Conservation (phyloP, 2,888 invertebrate species). For the Augiades crinisus region DNA sequence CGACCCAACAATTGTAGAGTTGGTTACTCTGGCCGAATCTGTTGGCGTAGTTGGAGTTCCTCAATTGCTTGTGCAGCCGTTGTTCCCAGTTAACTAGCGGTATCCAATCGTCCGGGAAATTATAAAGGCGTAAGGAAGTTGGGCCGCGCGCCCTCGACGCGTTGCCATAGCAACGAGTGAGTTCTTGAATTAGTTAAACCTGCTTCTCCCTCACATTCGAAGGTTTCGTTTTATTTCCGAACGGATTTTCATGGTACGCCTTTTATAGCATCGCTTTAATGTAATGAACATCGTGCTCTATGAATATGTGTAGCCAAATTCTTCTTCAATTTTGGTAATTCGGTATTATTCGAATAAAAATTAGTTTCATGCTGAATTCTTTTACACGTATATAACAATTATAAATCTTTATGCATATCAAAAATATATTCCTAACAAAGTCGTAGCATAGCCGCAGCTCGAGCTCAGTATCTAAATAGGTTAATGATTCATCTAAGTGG, state of each 20-base stretch:
- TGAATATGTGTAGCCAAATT: not conserved
- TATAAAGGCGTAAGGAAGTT: slow-evolving; percentile 54
- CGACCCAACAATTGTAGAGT: slow-evolving; percentile 21
- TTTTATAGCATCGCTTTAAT: not conserved
- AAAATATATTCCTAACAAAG: not conserved
- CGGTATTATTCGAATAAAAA: too few species aligned
- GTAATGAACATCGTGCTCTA: not conserved
- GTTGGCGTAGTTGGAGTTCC: slow-evolving; percentile 10
- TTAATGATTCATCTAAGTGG: slow-evolving; percentile 2
- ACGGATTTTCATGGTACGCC: not conserved
- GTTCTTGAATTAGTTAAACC: slow-evolving; percentile 67
- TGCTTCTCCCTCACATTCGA: slow-evolving; percentile 52
- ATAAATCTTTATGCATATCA: not conserved
- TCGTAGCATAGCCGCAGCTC: not conserved
- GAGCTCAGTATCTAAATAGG: not conserved
- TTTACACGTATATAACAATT: too few species aligned
- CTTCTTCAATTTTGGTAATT: too few species aligned
- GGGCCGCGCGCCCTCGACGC: slow-evolving; percentile 47
- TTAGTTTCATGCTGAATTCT: too few species aligned
- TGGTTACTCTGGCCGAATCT: not conserved
- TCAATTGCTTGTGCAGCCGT: slow-evolving; percentile 21
- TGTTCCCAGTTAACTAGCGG: slow-evolving; percentile 53
- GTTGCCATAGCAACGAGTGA: slow-evolving; percentile 58
- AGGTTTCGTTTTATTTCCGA: slow-evolving; percentile 11
- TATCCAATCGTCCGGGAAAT: slow-evolving; percentile 64